Evolutionary conservation across 30 jellyfish, hydroid and myxozoan species (phyloP), one percentile per base, ranked within the genome.

Genomic region (Aurelia sp.): DNA sequence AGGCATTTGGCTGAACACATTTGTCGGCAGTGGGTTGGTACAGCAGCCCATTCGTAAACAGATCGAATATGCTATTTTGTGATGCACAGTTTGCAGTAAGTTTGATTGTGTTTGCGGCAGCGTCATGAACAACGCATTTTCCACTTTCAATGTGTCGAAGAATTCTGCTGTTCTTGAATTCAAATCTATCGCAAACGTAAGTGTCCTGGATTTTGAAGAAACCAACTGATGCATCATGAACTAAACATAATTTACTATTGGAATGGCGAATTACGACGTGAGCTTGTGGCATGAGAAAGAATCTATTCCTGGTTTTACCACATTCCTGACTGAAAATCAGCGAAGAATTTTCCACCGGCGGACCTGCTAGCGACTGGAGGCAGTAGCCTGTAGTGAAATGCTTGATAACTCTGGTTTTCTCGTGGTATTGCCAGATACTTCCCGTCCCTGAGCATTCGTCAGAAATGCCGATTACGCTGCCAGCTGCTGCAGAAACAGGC

Each of bases 351-450:
- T 66, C 12, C 5, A 69, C 74, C 5, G 22, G 78, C 21, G 53
- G 22, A n/a, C 47, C 50, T 13, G 53, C 24, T 48, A 70, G 80
- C 6, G 92, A 78, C 16, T 52, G 57, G 33, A 72, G 35, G 55
- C 93, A 84, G 50, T 72, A 67, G 58, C 86, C 86, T 12, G 88
- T 52, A 17, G 64, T 41, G 40, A 72, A 48, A 73, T 84, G 93
- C 40, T 22, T 50, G 13, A 84, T 60, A n/a, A 48, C 53, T n/a
- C 66, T 68, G 38, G 44, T 53, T 11, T n/a, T 27, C 21, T 51
- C 88, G 17, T 64, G 61, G 70, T 84, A 70, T 51, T 84, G 93
- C 58, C 74, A 84, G 60, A 84, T 58, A 52, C 67, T 59, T 75
- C 66, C 65, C 20, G 93, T 72, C 13, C 81, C 64, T n/a, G 62